Evolutionary conservation across 2,797 vertebrate species (phyloP), one percentile per base, ranked within the genome.

Genomic region (Pachyuromys duprasi): DNA sequence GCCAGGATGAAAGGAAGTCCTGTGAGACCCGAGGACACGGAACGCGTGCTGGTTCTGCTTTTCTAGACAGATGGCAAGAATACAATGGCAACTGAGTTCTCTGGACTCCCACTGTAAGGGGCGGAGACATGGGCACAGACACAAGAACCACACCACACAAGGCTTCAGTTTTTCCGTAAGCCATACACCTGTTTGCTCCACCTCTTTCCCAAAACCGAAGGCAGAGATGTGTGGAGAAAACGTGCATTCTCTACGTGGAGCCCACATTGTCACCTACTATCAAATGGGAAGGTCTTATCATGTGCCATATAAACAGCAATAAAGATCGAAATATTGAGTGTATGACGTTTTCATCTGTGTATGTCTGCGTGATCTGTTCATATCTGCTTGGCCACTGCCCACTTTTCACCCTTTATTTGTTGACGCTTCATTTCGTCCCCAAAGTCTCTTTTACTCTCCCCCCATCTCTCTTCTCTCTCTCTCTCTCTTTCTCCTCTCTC

Each of bases 121-220:
- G 6, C 70, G 67, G 12, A 57, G 31, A 15, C 62, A 18, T 55
- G 42, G 82, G 39, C 45, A 55, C 26, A 17, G 39, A 76, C 3
- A 76, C 0, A 0, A 17, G 4, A 82, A 83, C 9, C n/a, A 8
- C 26, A 81, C 2, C 75, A 83, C 88, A 74, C 5, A 18, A 49
- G 69, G 39, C 53, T 36, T 72, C 5, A 36, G 45, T 8, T 67
- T 75, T 67, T 55, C 86, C 31, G 53, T 28, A 53, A 57, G 92
- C 65, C 22, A 60, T 49, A 39, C 45, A 49, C 36, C 42, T 7
- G 8, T n/a, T 2, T 86, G n/a, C 4, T 17, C 45, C 22, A 49
- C 24, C 5, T 11, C 26, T 86, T 84, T 74, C 39, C 60, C 65
- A 17, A 94, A 95, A 79, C 31, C 63, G 91, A 91, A 91, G 55